Conservation (phyloP, 2,888 invertebrate species). For the Eremobia ochroleuca region DNA sequence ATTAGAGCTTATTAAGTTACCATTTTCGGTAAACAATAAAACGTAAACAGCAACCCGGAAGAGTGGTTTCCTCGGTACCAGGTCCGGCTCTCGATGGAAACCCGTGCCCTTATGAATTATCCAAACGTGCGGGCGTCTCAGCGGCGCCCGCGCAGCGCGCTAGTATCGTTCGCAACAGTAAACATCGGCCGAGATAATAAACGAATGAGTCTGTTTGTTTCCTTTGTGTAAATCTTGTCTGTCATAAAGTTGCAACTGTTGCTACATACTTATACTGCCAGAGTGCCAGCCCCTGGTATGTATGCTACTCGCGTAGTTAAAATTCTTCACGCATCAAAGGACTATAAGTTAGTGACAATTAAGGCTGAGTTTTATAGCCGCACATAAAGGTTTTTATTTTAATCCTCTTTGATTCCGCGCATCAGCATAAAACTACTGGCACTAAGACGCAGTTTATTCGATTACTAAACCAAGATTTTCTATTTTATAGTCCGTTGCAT, state of each 20-base stretch:
- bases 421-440: slow-evolving; percentile 21
- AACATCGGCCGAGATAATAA: slow-evolving; percentile 81
- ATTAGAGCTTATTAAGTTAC: slow-evolving; percentile 71
- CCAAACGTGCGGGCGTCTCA: slow-evolving; percentile 84
- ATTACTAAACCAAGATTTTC: slow-evolving; percentile 9
- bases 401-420: slow-evolving; percentile 39
- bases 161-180: slow-evolving; percentile 77
- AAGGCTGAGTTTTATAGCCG: slow-evolving; percentile 48
- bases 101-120: slow-evolving; percentile 88
- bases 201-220: slow-evolving; percentile 76
- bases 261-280: slow-evolving; percentile 59
- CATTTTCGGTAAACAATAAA: slow-evolving; percentile 77
- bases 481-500: slow-evolving; percentile 11
- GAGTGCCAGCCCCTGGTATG: slow-evolving; percentile 36
- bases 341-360: slow-evolving; percentile 61
- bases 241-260: slow-evolving; percentile 77
- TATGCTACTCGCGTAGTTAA: slow-evolving; percentile 50
- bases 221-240: slow-evolving; percentile 77
- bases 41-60: slow-evolving; percentile 78
- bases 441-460: slow-evolving; percentile 6
- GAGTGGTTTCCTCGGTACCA: slow-evolving; percentile 72
- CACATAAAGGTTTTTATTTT: slow-evolving; percentile 48
- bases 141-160: slow-evolving; percentile 78
- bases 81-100: slow-evolving; percentile 72
- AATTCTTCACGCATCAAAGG: slow-evolving; percentile 53